A percentile compares a stretch with the other conserved stretches of the same genome.
phyloP scores from a whole-genome alignment of 2,113 vertebrate genomes.

The Catharus bicknelli region DNA sequence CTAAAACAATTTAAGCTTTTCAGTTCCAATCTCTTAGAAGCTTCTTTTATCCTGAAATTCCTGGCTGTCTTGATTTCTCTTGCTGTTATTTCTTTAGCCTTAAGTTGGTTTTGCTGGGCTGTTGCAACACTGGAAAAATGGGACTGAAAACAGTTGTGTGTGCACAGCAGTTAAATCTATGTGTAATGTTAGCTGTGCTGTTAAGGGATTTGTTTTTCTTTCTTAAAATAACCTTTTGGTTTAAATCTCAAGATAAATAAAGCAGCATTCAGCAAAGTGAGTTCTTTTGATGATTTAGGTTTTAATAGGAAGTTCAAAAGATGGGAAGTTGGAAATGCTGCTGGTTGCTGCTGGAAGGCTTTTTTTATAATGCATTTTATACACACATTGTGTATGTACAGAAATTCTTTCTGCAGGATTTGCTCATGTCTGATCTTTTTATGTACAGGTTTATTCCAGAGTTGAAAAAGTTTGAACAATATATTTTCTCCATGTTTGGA shows the following conservation, averaged over 20 bases:
- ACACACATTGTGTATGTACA: neutral
- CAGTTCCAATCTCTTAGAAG: neutral
- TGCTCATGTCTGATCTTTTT: conserved; percentile 6
- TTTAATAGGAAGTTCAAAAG: neutral
- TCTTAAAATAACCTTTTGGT: conserved; percentile 12
- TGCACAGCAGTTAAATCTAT: neutral
- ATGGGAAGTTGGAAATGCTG: neutral
- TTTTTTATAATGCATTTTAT: neutral
- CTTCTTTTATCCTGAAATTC: neutral
- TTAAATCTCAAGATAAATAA: neutral
- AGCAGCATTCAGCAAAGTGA: neutral
- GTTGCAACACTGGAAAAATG: neutral
- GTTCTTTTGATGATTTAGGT: neutral
- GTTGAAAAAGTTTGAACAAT: conserved; percentile 38
- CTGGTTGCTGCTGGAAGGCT: neutral
- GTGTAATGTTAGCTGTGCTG: neutral
- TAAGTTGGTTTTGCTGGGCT: neutral
- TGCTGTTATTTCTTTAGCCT: neutral
- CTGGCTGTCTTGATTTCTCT: neutral
- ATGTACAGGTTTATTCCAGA: conserved; percentile 69
- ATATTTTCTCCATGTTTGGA: conserved; percentile 70
- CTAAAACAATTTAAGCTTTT: neutral
- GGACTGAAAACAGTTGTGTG: neutral
- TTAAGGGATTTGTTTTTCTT: conserved; percentile 28
- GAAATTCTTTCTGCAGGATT: neutral